Evolutionary conservation across 2,113 vertebrate genomes (phyloP).

Genomic region (Lota lota): DNA sequence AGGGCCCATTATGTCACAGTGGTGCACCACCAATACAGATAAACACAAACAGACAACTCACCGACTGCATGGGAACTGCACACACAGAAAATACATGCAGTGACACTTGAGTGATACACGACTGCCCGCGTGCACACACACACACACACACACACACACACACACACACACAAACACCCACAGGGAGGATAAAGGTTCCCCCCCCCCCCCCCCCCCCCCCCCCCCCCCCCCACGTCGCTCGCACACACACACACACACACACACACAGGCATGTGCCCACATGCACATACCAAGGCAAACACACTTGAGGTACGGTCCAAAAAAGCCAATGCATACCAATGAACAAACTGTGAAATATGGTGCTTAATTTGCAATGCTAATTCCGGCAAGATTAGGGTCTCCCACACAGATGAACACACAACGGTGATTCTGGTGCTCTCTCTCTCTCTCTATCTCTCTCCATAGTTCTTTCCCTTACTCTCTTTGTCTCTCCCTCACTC

Average conservation of each 20-base stretch:
- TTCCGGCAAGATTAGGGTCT: too few relatives aligned
- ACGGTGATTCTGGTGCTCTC: too few relatives aligned
- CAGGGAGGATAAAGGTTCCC: background rate
- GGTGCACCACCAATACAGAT: background rate
- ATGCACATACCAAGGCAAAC: too few relatives aligned
- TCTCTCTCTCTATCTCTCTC: background rate
- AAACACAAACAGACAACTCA: background rate
- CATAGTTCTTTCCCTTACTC: background rate
- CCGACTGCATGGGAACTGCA: too few relatives aligned
- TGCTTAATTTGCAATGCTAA: too few relatives aligned
- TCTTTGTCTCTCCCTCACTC: constrained; percentile 12
- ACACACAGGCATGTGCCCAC: too few relatives aligned
- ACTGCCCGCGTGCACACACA: background rate
- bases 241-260: too few relatives aligned
- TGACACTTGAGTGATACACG: background rate
- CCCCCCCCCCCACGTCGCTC: background rate
- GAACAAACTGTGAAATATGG: too few relatives aligned
- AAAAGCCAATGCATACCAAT: too few relatives aligned
- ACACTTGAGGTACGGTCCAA: too few relatives aligned
- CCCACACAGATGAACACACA: too few relatives aligned
- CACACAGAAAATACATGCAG: background rate
- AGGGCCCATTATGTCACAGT: too few relatives aligned
- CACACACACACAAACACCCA: background rate
- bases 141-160: background rate
- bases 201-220: background rate